Percentiles rank a stretch among this genome's conserved stretches.
These are phyloP conservation scores for Lamellibrachia luymesi DNA, from an alignment of 1,140 invertebrate species.

Conservation along the genomic window DNA sequence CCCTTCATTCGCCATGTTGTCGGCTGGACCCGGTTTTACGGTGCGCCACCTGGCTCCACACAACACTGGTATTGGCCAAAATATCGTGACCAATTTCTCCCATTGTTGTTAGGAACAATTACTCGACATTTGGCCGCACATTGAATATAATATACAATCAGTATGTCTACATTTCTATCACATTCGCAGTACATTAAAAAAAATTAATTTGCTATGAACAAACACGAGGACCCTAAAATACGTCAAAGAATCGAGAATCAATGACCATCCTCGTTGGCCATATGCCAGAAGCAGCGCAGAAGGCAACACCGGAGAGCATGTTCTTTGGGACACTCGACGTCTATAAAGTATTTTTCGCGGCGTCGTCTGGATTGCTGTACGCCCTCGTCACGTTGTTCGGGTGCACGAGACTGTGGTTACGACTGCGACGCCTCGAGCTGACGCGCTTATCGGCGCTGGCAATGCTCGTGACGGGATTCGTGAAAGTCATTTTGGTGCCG, in stretches of 20 bases:
- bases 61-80: background rate
- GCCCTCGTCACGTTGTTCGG: background rate
- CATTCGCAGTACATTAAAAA: background rate
- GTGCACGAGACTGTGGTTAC: background rate
- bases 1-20: background rate
- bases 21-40: background rate
- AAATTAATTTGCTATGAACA: background rate
- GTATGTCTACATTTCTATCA: background rate
- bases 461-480: background rate
- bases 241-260: background rate
- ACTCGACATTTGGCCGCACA: background rate
- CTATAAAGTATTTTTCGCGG: background rate
- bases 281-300: background rate
- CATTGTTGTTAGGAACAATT: background rate
- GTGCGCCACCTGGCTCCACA: background rate
- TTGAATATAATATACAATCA: background rate
- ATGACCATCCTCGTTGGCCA: background rate
- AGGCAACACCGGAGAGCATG: background rate
- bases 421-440: background rate
- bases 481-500: background rate
- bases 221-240: background rate
- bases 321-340: background rate
- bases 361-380: background rate
- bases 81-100: background rate
- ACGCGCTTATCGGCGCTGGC: background rate